Evolutionary conservation across 2,113 vertebrate genomes (phyloP).

Genomic region (Thinocorus orbignyianus): DNA sequence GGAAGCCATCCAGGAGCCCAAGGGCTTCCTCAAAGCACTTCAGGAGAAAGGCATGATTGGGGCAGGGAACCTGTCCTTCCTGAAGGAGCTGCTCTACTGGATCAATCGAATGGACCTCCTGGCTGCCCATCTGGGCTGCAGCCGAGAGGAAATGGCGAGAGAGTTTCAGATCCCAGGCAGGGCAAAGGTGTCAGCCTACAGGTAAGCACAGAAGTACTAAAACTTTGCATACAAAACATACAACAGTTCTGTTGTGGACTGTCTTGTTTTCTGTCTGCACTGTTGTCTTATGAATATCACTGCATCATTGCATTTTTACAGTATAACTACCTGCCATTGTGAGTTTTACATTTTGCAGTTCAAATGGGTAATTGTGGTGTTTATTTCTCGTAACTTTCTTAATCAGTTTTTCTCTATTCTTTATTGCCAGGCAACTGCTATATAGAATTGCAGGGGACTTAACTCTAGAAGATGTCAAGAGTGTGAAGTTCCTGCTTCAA

Average conservation of each 20-base stretch:
- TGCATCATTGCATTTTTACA: not conserved
- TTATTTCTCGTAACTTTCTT: not conserved
- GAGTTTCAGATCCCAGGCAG: slow-evolving; percentile 14
- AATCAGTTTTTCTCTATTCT: not conserved
- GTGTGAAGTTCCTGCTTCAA: slow-evolving; percentile 29
- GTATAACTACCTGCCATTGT: not conserved
- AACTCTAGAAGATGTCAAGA: not conserved
- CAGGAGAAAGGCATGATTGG: slow-evolving; percentile 54
- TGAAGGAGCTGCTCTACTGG: slow-evolving; percentile 73
- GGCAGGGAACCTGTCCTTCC: slow-evolving; percentile 11
- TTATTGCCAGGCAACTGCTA: slow-evolving; percentile 45
- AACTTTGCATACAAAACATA: not conserved
- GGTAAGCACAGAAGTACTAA: slow-evolving; percentile 37
- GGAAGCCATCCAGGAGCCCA: slow-evolving; percentile 54
- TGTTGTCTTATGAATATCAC: not conserved
- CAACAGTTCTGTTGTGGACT: not conserved
- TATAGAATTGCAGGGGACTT: slow-evolving; percentile 49
- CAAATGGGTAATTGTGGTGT: not conserved
- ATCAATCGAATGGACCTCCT: slow-evolving; percentile 64
- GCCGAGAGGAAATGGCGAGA: slow-evolving; percentile 15
- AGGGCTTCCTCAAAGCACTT: slow-evolving; percentile 50
- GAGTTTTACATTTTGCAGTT: not conserved
- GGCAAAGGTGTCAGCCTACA: slow-evolving; percentile 66
- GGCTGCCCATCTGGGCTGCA: not conserved
- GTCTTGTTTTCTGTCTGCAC: not conserved